Conservation (phyloP, 2,888 invertebrate species). For the Limnephilus lunatus region DNA sequence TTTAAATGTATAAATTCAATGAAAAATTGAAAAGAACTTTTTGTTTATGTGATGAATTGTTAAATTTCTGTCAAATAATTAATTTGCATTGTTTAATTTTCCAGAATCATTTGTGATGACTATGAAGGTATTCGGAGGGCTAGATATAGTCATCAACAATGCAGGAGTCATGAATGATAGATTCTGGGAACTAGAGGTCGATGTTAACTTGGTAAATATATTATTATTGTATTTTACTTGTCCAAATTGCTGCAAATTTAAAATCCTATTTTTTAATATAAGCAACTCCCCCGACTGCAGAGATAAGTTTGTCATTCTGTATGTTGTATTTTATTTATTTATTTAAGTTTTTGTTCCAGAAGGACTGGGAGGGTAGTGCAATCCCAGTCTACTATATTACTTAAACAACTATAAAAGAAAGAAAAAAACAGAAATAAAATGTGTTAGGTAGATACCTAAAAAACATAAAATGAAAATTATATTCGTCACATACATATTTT, state of each 20-base stretch:
- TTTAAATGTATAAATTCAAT: not conserved
- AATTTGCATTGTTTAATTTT: constrained; percentile 67
- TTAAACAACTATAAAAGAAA: too few relatives aligned
- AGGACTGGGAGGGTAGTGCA: too few relatives aligned
- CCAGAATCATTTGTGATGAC: constrained; percentile 86
- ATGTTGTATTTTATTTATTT: too few relatives aligned
- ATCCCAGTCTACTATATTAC: too few relatives aligned
- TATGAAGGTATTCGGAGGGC: constrained; percentile 82
- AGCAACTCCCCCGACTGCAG: too few relatives aligned
- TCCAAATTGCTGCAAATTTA: not conserved
- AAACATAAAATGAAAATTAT: too few relatives aligned
- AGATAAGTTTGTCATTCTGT: too few relatives aligned
- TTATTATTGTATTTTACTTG: constrained; percentile 21
- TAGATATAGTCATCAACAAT: constrained; percentile 89
- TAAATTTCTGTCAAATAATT: not conserved
- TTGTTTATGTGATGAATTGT: not conserved
- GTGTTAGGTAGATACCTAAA: too few relatives aligned
- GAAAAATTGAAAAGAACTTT: not conserved
- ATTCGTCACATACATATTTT: too few relatives aligned
- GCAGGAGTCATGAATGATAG: constrained; percentile 88
- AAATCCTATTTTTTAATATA: not conserved
- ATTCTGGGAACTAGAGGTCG: constrained; percentile 86
- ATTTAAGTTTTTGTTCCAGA: too few relatives aligned
- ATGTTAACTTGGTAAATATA: constrained; percentile 84
- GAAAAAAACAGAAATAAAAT: too few relatives aligned